These are phyloP conservation scores for Cerastoderma edule DNA, from an alignment of 2,888 invertebrate species.

Conservation along the genomic window DNA sequence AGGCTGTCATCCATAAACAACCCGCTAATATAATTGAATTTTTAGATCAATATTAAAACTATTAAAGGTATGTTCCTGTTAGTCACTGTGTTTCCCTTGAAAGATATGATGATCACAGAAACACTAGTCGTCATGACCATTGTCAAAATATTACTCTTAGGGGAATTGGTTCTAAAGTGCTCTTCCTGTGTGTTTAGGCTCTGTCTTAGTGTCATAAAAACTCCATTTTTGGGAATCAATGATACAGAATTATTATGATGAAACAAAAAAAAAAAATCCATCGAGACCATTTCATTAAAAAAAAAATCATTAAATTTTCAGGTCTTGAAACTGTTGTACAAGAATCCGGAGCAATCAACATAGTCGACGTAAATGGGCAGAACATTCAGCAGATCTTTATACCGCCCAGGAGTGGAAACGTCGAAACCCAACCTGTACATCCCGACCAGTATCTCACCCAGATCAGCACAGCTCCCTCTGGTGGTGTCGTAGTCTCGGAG, in stretches of 20 bases:
- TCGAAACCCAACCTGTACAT: no score
- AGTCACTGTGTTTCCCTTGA: no score
- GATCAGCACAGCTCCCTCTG: background rate
- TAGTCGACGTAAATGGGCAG: conserved; percentile 39
- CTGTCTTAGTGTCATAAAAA: background rate
- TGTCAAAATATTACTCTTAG: no score
- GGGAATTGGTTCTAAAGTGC: background rate
- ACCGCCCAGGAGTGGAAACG: conserved; percentile 23
- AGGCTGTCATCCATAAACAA: no score
- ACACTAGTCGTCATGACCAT: no score
- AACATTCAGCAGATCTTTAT: conserved; percentile 51
- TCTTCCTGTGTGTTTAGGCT: background rate
- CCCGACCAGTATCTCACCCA: background rate
- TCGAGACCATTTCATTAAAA: background rate
- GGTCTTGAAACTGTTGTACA: conserved; percentile 31
- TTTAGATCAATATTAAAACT: no score
- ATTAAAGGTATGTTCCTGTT: no score
- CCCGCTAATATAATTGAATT: no score
- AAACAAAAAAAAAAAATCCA: no score
- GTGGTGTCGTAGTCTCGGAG: background rate
- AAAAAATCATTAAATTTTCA: conserved; percentile 11
- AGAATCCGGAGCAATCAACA: conserved; percentile 27
- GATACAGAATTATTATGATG: no score
- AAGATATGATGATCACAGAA: no score
- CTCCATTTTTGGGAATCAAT: no score